Evolutionary conservation across 2,888 invertebrate genomes (phyloP), one percentile per base, ranked within the genome.

Genomic region (Thymelicus acteon): DNA sequence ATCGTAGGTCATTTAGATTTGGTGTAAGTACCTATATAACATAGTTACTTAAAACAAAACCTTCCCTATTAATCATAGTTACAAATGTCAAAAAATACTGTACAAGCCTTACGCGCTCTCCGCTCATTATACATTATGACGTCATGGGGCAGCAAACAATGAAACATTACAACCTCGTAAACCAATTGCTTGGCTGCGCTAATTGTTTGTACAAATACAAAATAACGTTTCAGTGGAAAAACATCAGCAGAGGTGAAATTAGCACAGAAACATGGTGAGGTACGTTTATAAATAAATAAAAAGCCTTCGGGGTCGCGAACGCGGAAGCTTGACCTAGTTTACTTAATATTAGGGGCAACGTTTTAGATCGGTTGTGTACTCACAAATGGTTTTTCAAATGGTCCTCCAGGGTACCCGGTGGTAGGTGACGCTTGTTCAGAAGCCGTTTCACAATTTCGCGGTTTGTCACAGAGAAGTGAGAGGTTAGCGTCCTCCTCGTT

Each of bases 321-420:
- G 85, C 89, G 87, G 88, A 87, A 88, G 90, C 86, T 82, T 92
- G 93, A 92, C 93, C 93, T 86, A 92, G 80, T 87, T 93, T 76
- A 76, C 62, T 57, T 64, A 31, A 49, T 67, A 62, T 66, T 68
- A 69, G 73, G 66, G 68, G 60, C 72, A 65, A 70, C 67, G 68
- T 69, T 57, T 67, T 72, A 71, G 72, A 70, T n/a, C 60, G 68
- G 19, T 44, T 61, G 40, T 62, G 71, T 85, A 92, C 92, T 92
- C 81, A 92, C 93, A 91, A 81, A 78, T 88, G 90, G 77, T 87
- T 79, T 80, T 86, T 87, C 81, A 91, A 79, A 73, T 84, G 85
- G 83, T 87, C 83, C 87, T 91, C 90, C 90, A 88, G 89, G 69
- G 84, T 85, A 80, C 78, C 81, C 80, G 82, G 70, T 80, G 72